Conservation (phyloP, 2,113 vertebrate species). For the Steatornis caripensis region DNA sequence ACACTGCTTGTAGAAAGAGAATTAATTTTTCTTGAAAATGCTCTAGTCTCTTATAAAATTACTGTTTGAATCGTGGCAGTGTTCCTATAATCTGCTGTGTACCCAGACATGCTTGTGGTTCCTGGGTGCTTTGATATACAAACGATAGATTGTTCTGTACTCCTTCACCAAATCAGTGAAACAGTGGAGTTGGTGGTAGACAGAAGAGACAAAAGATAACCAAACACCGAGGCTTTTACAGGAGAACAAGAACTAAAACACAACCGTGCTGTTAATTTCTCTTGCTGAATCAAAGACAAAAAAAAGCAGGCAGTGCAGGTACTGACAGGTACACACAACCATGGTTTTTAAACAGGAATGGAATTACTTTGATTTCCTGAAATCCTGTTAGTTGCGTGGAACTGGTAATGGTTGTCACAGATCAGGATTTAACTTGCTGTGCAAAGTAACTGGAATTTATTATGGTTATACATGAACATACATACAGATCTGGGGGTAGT, state of each 20-base stretch:
- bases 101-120: neutral
- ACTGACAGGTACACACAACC: neutral
- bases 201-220: neutral
- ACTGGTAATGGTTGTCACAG: neutral
- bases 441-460: neutral
- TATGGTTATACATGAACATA: neutral
- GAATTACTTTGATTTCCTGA: neutral
- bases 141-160: neutral
- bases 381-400: neutral
- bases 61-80: neutral
- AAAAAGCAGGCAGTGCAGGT: neutral
- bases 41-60: neutral
- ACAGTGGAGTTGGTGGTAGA: neutral
- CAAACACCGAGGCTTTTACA: neutral
- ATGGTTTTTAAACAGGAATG: neutral
- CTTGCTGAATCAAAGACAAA: neutral
- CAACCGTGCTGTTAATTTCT: neutral
- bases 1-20: neutral
- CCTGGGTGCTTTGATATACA: neutral
- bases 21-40: neutral
- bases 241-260: neutral
- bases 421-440: neutral
- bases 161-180: neutral
- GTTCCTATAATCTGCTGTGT: neutral
- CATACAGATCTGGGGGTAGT: neutral